Base-by-base conservation (phyloP, 1,140 invertebrate genomes). In the Diprion similis region DNA sequence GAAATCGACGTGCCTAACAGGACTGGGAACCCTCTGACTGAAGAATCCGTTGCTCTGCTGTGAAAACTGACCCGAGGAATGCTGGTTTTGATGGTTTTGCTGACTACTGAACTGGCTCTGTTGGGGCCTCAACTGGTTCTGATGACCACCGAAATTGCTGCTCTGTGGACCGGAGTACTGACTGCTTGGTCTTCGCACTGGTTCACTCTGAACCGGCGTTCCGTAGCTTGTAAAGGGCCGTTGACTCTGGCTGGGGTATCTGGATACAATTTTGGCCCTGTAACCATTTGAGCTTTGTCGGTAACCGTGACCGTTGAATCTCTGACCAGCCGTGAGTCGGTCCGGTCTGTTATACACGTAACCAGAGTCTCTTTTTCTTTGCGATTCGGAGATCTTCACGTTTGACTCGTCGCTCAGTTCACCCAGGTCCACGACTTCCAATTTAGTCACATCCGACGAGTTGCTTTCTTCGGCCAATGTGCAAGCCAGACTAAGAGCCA, bases 151-250 rank as follows among this genome's bases (percentile, higher is more conserved):
- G 15, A 15, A 13, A 59, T 9, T 59, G 51, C n/a, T 9, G 6
- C 18, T 11, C 13, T 18, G 13, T 15, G 17, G 66, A 13, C 66
- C 66, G 6, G 10, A 11, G 11, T 76, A 69, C 68, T 69, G 75
- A 15, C 72, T 76, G 67, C 59, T 64, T 4, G 74, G 72, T 66
- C 66, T 76, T 13, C 10, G 17, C 10, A 65, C 15, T 9, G 19
- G 19, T 13, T 75, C 15, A 70, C 69, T 77, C 72, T 81, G 78
- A 72, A 71, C 77, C 0, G 87, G 86, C 7, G 81, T 80, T 7
- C 85, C 84, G 70, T 88, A 88, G 51, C 78, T 80, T 17, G 71
- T 79, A 24, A 85, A 82, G 0, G 86, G 87, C 70, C 80, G 76
- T n/a, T 73, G 80, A 73, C 82, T 75, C 65, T 80, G 82, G 51